Evolutionary conservation across 2,113 vertebrate species (phyloP), one percentile per base, ranked within the genome.

Genomic region (Gymnocephalus cernua): DNA sequence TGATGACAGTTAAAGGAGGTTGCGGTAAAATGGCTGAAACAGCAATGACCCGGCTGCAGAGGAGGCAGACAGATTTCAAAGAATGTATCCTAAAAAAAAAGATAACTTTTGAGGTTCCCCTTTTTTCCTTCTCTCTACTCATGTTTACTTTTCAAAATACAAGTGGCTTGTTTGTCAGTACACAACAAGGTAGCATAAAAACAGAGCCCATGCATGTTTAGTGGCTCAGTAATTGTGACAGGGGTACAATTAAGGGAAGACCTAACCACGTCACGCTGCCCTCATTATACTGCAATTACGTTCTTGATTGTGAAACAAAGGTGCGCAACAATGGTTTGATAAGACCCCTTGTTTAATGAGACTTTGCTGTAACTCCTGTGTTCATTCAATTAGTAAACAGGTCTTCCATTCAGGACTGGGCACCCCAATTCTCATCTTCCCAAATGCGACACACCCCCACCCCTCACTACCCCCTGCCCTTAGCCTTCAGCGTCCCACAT

Each of bases 311-410:
- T 88, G 84, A 90, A 89, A 92, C 86, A 94, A 92, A 89, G 77
- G 77, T 84, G 50, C 54, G 74, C 63, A 89, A 93, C 92, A 94
- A 94, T 92, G 88, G 86, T 81, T 91, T 89, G 57, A 92, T 91
- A 89, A 89, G 83, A 91, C 77, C 86, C 86, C 88, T 83, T 93
- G 88, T 93, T 94, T 89, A 93, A 93, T 89, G 91, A 91, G 92
- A 94, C 91, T 95, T 90, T 94, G 77, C 80, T 91, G 79, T 93
- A 94, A 93, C 93, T 94, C 89, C 68, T 93, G 93, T 79, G 83
- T 93, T 93, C 89, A 78, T 91, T 95, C 88, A 94, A 88, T 94
- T 93, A 93, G 93, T 91, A 92, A 94, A 93, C 92, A 92, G 92
- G 84, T 91, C 93, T 74, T 77, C 88, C 86, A 94, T 94, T 95